Evolutionary conservation across 2,797 vertebrate genomes (phyloP), one percentile per base, ranked within the genome.

Genomic region (Karalla daura): DNA sequence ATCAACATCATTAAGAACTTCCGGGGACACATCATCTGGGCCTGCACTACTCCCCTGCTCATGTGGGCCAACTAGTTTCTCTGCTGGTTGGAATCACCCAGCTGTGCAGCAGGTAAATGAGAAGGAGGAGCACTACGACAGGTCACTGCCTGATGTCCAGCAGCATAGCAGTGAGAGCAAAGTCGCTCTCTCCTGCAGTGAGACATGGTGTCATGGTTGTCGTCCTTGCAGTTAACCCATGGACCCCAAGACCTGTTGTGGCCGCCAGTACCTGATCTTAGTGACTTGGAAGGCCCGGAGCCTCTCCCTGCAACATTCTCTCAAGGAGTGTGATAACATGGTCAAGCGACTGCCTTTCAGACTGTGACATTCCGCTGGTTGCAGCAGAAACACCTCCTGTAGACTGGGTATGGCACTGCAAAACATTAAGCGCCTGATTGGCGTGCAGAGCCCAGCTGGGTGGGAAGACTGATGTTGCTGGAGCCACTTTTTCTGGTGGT

Each of bases 21-120:
- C 30, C 18, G 40, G 55, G 58, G 59, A 23, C n/a, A 51, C 27
- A 2, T 18, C 35, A 30, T 11, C 4, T 10, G 41, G 36, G 27
- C 45, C 63, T 32, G 10, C 33, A 46, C 43, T 66, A 45, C 10
- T 28, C 52, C 53, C 43, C 51, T n/a, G 24, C 36, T 37, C 14
- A 18, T 45, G 51, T 51, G 41, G 61, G 68, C 46, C 25, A 17
- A 5, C 23, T 53, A 75, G 66, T 75, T 82, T 78, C n/a, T 61
- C 70, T 82, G 66, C 30, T 63, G 71, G 0, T 9, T 24, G 3
- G 44, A 2, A 4, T 14, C 11, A 5, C 23, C 25, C 17, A 21
- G 0, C 9, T 27, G 28, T 56, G 30, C 15, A n/a, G 51, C 18
- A 27, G 40, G 25, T 5, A 3, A 25, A 1, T 18, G 15, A 33